phyloP scores from a whole-genome alignment of 2,797 vertebrate species.

The Oreochromis mossambicus region DNA sequence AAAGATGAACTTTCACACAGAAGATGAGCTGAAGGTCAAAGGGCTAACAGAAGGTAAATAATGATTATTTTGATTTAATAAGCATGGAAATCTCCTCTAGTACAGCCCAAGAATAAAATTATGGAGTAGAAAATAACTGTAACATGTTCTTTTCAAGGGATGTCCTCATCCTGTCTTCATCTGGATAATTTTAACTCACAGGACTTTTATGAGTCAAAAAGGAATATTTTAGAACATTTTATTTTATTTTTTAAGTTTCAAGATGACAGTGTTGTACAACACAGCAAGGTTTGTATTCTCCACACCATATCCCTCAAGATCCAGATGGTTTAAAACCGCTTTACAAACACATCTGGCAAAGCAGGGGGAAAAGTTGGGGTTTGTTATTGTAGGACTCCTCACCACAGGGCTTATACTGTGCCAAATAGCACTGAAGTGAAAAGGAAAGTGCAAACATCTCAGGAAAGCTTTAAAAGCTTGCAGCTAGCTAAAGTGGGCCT shows the following conservation, averaged over 20 bases:
- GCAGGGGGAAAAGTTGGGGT: not conserved
- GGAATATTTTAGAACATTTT: not conserved
- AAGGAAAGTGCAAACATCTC: conserved; percentile 20
- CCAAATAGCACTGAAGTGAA: conserved; percentile 1
- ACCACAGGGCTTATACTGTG: not conserved
- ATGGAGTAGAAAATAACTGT: not conserved
- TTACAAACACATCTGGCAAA: not conserved
- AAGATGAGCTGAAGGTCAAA: not conserved
- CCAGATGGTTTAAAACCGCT: not conserved
- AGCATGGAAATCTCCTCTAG: not conserved
- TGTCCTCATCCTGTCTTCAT: not conserved
- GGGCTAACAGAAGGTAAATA: not conserved
- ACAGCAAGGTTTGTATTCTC: not conserved
- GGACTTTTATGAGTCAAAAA: not conserved
- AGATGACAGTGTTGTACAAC: not conserved
- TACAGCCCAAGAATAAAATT: not conserved
- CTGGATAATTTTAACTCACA: not conserved
- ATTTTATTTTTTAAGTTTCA: not conserved
- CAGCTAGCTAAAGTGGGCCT: not conserved
- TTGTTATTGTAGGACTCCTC: not conserved
- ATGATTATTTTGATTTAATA: not conserved
- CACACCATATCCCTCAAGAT: not conserved
- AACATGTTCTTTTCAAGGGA: not conserved
- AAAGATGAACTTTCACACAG: not conserved
- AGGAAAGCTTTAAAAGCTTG: conserved; percentile 19